Evolutionary conservation across 2,113 vertebrate genomes (phyloP).

Genomic region (Rhinopomastus cyanomelas): DNA sequence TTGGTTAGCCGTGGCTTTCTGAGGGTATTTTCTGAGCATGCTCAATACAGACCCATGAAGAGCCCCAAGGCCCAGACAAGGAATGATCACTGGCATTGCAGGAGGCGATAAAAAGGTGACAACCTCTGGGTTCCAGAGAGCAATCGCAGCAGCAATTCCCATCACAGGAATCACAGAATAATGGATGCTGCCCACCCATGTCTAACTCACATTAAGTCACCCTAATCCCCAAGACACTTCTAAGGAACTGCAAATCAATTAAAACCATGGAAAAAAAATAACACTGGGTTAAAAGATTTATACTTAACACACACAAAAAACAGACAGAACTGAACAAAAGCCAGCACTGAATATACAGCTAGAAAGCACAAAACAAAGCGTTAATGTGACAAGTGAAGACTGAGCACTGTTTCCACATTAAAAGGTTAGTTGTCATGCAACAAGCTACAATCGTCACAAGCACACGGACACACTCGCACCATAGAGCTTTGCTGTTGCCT

Average conservation of each 20-base stretch:
- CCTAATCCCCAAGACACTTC: constrained; percentile 46
- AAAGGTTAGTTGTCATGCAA: constrained; percentile 64
- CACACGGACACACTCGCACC: not conserved
- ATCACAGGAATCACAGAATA: not conserved
- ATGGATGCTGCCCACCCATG: constrained; percentile 40
- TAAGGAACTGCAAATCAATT: constrained; percentile 60
- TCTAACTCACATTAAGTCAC: constrained; percentile 38
- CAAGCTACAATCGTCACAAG: constrained; percentile 40
- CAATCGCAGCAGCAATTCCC: constrained; percentile 14
- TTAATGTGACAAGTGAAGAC: constrained; percentile 56
- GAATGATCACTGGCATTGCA: not conserved
- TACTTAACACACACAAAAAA: constrained; percentile 40
- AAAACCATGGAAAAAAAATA: constrained; percentile 40
- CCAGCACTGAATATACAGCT: constrained; percentile 39
- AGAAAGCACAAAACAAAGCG: constrained; percentile 65
- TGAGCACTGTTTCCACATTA: constrained; percentile 30
- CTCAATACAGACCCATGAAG: constrained; percentile 39
- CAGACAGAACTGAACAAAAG: constrained; percentile 65
- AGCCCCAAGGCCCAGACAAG: not conserved
- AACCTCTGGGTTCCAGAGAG: not conserved
- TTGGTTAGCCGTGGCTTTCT: not conserved
- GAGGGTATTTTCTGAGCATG: constrained; percentile 42
- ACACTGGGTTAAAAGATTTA: constrained; percentile 59
- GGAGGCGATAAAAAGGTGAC: constrained; percentile 12
- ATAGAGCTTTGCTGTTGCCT: constrained; percentile 17